Conservation (phyloP, 2,113 vertebrate genomes). For the Plectropomus leopardus region DNA sequence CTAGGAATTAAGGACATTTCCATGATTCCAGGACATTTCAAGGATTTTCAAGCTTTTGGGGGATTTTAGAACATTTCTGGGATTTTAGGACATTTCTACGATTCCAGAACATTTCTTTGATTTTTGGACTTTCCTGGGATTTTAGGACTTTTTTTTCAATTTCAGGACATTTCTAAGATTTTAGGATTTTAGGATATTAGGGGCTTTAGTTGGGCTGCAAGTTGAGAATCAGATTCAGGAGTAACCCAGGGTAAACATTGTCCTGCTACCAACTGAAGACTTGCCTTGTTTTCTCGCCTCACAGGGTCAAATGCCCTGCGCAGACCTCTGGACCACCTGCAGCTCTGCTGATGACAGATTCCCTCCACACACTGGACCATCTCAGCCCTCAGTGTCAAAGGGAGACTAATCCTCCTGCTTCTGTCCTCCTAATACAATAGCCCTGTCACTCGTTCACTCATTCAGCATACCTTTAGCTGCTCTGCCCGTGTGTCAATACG, state of each 20-base stretch:
- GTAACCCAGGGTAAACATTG: slow-evolving; percentile 65
- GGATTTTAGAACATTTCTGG: too few species aligned
- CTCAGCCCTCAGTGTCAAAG: slow-evolving; percentile 56
- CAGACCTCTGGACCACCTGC: slow-evolving; percentile 78
- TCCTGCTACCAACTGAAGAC: slow-evolving; percentile 62
- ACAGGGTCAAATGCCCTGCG: slow-evolving; percentile 54
- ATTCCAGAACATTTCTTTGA: too few species aligned
- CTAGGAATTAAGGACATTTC: too few species aligned
- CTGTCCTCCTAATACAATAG: slow-evolving; percentile 67
- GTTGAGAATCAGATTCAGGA: slow-evolving; percentile 72
- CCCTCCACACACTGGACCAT: slow-evolving; percentile 70
- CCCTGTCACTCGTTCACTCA: slow-evolving; percentile 75
- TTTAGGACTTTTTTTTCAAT: too few species aligned
- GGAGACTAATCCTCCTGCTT: slow-evolving; percentile 75
- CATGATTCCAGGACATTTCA: too few species aligned
- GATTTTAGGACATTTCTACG: too few species aligned
- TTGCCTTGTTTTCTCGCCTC: slow-evolving; percentile 71
- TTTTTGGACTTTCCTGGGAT: too few species aligned
- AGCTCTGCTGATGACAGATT: slow-evolving; percentile 77
- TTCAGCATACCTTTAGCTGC: slow-evolving; percentile 67
- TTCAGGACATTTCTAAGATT: too few species aligned
- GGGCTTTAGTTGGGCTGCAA: too few species aligned
- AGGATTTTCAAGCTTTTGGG: too few species aligned
- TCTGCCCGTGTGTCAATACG: slow-evolving; percentile 67
- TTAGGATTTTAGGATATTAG: too few species aligned